Percentiles rank a stretch among this genome's conserved stretches.
Evolutionary conservation across 2,113 vertebrate species (phyloP).

Genomic region (Tupaia chinensis): DNA sequence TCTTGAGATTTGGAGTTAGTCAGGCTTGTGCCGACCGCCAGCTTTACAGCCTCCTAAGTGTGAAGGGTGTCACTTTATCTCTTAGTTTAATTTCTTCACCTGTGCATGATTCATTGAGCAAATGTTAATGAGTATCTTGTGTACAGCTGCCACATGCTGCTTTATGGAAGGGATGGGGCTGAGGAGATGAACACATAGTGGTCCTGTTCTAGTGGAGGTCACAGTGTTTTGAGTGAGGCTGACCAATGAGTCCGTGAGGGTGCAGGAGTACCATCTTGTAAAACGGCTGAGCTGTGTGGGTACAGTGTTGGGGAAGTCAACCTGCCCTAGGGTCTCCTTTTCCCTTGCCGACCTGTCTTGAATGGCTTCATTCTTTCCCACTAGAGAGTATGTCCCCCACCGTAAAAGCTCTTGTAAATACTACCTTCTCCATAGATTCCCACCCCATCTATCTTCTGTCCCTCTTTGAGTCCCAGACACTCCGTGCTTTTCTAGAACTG

Average conservation of each 20-base stretch:
- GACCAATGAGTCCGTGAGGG: background rate
- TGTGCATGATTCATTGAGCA: background rate
- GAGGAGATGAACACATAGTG: background rate
- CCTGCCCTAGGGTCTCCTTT: background rate
- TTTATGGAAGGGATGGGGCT: background rate
- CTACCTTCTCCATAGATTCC: background rate
- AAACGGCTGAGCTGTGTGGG: no score
- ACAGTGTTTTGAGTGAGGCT: background rate
- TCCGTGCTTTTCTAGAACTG: background rate
- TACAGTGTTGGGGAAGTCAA: no score
- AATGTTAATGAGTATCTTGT: background rate
- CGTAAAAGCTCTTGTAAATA: background rate
- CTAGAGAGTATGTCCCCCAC: background rate
- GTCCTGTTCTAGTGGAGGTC: background rate
- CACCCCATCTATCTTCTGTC: background rate
- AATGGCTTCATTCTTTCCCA: background rate
- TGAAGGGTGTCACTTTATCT: background rate
- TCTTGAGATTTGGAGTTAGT: background rate
- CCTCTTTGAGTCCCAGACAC: background rate
- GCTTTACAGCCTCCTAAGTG: background rate
- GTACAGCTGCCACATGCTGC: background rate
- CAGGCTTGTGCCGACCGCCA: background rate
- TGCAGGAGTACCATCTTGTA: no score
- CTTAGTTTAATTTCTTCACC: background rate
- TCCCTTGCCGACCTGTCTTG: background rate